Conservation (phyloP, 2,888 invertebrate species). For the Biston betularia region DNA sequence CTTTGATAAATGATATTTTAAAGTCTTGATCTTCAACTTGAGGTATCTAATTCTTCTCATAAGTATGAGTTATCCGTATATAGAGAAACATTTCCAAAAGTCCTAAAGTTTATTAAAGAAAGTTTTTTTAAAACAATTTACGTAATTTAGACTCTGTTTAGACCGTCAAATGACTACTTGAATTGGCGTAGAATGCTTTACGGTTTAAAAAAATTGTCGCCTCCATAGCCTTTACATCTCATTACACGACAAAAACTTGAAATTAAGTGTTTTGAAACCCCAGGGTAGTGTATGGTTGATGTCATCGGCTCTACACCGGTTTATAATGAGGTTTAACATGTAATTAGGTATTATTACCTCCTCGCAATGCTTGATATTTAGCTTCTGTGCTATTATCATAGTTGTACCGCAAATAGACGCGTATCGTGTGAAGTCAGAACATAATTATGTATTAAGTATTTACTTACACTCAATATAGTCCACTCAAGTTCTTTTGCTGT, state of each 20-base stretch:
- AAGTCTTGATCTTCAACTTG: no score
- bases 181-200: no score
- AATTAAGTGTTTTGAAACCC: neutral
- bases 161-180: no score
- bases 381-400: constrained; percentile 23
- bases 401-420: constrained; percentile 18
- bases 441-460: no score
- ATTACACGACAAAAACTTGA: neutral
- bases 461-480: neutral
- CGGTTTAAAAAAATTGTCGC: no score
- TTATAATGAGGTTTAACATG: constrained; percentile 35
- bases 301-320: constrained; percentile 44
- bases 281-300: constrained; percentile 28
- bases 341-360: constrained; percentile 40
- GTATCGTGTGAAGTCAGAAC: neutral
- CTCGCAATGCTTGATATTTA: constrained; percentile 32
- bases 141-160: no score
- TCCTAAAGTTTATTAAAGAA: no score
- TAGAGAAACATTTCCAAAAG: no score
- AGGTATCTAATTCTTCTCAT: no score
- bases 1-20: no score
- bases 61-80: no score
- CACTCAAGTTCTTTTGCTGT: neutral
- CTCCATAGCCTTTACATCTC: neutral
- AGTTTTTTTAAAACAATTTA: no score